Evolutionary conservation across 2,888 invertebrate genomes (phyloP), one percentile per base, ranked within the genome.

Genomic region (Phyllotreta striolata): DNA sequence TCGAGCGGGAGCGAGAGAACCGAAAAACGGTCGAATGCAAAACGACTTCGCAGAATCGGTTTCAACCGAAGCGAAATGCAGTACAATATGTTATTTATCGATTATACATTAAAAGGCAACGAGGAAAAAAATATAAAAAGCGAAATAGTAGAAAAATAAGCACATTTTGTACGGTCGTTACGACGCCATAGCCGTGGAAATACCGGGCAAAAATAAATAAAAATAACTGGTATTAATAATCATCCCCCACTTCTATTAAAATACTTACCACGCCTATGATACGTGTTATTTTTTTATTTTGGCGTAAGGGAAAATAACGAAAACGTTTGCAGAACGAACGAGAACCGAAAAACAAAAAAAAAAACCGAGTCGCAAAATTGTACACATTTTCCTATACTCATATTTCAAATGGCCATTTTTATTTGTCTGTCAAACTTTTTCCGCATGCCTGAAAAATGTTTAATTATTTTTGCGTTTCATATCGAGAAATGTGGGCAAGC

Each of bases 391-490:
- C 70, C 71, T 72, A 79, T 78, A 79, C 80, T 81, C 82, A 81
- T 82, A 82, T 81, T 81, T 81, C 81, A 81, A 82, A 81, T 79
- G 79, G 78, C 80, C 80, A 81, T 82, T 81, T 82, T 81, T 82
- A 82, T 82, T 81, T 81, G 81, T 81, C 81, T 81, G 82, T 81
- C 82, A 81, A 81, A 82, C 80, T 81, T 81, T 81, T 80, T 81
- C 81, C 81, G 81, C 81, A 80, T 81, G 80, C 80, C 81, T 81
- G 81, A 82, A 81, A 82, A 82, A 82, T 82, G 82, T 82, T 81
- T 81, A 81, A 82, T 81, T 81, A 82, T 81, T 82, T 82, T 82
- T 81, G 80, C 81, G 81, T 82, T 81, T 78, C 81, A 79, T 81
- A 82, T 81, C 81, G 81, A 80, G 80, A 77, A 80, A 77, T 76